Conservation (phyloP, 2,113 vertebrate species). For the Sarotherodon lohbergeri region DNA sequence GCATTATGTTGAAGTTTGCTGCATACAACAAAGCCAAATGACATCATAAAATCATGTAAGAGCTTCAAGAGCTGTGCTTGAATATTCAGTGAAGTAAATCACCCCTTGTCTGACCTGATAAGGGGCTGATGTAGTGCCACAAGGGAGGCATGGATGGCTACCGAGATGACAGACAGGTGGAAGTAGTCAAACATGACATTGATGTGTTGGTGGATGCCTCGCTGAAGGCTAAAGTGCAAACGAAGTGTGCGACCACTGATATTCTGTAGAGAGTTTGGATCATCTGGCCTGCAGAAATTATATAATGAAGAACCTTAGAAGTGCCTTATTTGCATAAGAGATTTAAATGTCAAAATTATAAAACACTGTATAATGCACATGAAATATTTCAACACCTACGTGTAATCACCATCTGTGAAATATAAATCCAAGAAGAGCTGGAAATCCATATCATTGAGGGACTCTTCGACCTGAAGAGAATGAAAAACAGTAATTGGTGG, state of each 20-base stretch:
- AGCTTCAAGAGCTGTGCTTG: not conserved
- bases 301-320: not conserved
- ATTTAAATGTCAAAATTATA: not conserved
- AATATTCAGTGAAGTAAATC: not conserved
- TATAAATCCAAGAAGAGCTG: conserved; percentile 90
- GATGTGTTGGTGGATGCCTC: conserved; percentile 94
- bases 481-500: conserved; percentile 32
- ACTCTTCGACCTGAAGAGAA: conserved; percentile 86
- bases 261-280: conserved; percentile 86
- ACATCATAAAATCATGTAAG: not conserved
- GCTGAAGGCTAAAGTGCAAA: conserved; percentile 93
- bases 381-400: conserved; percentile 78
- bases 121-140: conserved; percentile 96
- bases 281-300: conserved; percentile 78
- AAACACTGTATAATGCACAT: not conserved
- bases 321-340: not conserved
- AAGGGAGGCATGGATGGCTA: conserved; percentile 90
- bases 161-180: conserved; percentile 93
- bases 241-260: conserved; percentile 93
- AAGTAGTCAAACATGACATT: conserved; percentile 99
- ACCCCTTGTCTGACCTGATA: conserved; percentile 81
- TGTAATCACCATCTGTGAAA: conserved; percentile 97
- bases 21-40: not conserved
- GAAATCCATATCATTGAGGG: conserved; percentile 93
- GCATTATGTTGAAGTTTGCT: not conserved